Evolutionary conservation across 2,113 vertebrate species (phyloP), one percentile per base, ranked within the genome.

Genomic region (Synodontis membranacea): DNA sequence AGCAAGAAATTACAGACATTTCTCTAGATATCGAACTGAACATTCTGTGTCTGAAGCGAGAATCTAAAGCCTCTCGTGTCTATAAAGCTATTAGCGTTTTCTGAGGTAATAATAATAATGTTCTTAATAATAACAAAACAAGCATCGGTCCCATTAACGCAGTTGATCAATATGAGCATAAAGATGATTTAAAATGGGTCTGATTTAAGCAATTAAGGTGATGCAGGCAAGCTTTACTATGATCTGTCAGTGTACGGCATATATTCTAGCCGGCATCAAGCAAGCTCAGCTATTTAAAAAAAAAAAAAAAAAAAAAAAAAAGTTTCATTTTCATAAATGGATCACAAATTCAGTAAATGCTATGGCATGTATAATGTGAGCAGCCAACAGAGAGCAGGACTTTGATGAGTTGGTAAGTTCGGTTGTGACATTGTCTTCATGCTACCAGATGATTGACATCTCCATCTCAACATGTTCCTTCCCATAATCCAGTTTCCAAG

Each of bases 71-170:
- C 23, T 84, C 5, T 79, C 66, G 50, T 17, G 56, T 50, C 44
- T 85, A 66, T 50, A 60, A 48, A 46, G n/a, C n/a, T 84, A 46
- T 84, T 48, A 68, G 56, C 28, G 75, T 46, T 31, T 25, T 85
- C 46, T 80, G 42, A 64, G 62, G 21, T 48, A 3, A 80, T 79
- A 54, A 7, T 42, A 54, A n/a, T n/a, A n/a, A n/a, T n/a, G n/a
- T n/a, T n/a, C 5, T 50, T 14, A 0, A 58, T 79, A 34, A 54
- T 48, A 82, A 66, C 37, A 79, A 64, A 85, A 44, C n/a, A 48
- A 48, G 39, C 11, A 78, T 19, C 56, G n/a, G 21, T 23, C 64
- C 34, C 31, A 66, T 85, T 66, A 52, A 52, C 21, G 64, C 25
- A 44, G 46, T 42, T 66, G 46, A 85, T 62, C 11, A 52, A 80